Percentiles rank a stretch among this genome's conserved stretches.
Evolutionary conservation across 2,888 invertebrate genomes (phyloP).

Genomic region (Melanostoma scalare): DNA sequence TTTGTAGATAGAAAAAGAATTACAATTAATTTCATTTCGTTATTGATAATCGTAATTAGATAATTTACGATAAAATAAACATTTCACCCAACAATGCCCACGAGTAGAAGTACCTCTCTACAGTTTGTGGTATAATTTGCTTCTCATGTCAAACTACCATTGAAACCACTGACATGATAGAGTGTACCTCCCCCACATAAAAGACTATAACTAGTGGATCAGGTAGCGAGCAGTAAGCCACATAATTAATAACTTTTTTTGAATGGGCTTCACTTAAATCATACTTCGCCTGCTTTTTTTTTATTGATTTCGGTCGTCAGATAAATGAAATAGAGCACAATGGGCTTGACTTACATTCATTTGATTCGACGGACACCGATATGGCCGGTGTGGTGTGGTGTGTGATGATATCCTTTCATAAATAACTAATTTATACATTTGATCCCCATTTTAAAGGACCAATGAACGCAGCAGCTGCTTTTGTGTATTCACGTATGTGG

Average conservation of each 20-base stretch:
- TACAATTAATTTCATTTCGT: too few species aligned
- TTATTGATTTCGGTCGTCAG: neutral
- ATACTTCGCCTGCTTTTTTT: neutral
- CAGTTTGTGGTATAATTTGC: neutral
- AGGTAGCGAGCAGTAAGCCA: neutral
- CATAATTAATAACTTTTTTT: neutral
- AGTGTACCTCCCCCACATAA: neutral
- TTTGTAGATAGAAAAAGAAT: too few species aligned
- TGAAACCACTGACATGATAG: neutral
- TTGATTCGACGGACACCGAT: neutral
- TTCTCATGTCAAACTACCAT: conserved; percentile 9
- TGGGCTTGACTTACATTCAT: conserved; percentile 6
- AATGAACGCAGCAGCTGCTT: too few species aligned
- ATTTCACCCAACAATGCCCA: neutral
- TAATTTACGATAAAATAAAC: conserved; percentile 26
- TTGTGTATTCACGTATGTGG: conserved; percentile 10
- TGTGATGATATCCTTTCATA: conserved; percentile 17
- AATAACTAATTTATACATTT: conserved; percentile 1
- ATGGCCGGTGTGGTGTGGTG: neutral
- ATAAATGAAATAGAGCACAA: conserved; percentile 7
- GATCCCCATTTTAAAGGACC: neutral
- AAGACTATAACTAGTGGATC: neutral
- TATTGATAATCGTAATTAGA: conserved; percentile 27
- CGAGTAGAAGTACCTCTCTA: neutral
- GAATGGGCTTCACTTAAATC: too few species aligned